phyloP scores from a whole-genome alignment of 2,797 vertebrate species.

The Sebastes matsubarae region DNA sequence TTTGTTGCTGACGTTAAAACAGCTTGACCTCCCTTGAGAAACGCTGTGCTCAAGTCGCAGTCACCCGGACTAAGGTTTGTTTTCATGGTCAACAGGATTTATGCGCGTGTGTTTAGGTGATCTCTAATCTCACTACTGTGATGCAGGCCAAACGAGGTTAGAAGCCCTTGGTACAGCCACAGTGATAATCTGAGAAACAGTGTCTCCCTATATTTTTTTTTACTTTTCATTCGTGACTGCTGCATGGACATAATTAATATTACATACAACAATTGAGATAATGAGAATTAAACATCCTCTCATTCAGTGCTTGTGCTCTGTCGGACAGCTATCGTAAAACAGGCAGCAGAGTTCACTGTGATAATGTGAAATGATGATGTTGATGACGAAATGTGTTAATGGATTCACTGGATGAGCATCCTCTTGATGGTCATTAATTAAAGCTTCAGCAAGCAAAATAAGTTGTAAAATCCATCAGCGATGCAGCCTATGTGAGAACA shows the following conservation, averaged over 20 bases:
- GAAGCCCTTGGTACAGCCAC: background rate
- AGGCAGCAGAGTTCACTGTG: background rate
- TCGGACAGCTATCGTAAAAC: background rate
- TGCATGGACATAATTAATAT: background rate
- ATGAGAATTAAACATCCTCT: background rate
- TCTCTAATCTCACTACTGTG: slow-evolving; percentile 5
- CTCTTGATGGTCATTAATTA: background rate
- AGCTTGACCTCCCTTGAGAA: slow-evolving; percentile 36
- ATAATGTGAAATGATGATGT: background rate
- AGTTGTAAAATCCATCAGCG: background rate
- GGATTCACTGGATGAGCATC: background rate
- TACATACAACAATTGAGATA: background rate
- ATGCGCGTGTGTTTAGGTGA: slow-evolving; percentile 9
- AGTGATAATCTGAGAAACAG: background rate
- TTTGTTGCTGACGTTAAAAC: slow-evolving; percentile 48
- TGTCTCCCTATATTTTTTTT: background rate
- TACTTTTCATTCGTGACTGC: background rate
- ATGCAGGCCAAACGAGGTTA: background rate
- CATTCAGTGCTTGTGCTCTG: background rate
- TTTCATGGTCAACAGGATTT: slow-evolving; percentile 36
- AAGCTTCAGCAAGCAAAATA: background rate
- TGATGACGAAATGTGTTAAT: background rate
- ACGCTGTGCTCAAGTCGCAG: background rate
- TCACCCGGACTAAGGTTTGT: slow-evolving; percentile 17
- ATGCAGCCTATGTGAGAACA: background rate